Percentiles rank a stretch among this genome's conserved stretches.
These are phyloP conservation scores for Zootermopsis nevadensis DNA, from an alignment of 2,888 invertebrate species.

Conservation along the genomic window DNA sequence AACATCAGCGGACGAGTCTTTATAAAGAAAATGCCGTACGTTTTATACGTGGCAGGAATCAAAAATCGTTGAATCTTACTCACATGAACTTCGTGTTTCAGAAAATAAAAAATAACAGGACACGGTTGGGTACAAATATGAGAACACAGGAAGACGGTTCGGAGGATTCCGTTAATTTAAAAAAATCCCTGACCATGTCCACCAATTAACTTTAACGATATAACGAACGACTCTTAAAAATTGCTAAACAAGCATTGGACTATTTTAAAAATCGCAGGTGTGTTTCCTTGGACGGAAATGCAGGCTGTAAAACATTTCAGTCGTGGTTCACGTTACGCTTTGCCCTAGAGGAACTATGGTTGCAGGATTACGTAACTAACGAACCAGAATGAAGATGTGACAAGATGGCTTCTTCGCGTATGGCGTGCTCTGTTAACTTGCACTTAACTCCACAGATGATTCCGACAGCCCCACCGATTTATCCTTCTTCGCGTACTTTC, in stretches of 20 bases:
- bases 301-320: neutral
- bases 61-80: no score
- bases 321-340: constrained; percentile 9
- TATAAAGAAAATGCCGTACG: no score
- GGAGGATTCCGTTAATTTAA: neutral
- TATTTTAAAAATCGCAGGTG: constrained; percentile 24
- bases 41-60: no score
- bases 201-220: neutral
- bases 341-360: constrained; percentile 25
- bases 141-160: neutral
- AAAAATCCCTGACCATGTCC: neutral
- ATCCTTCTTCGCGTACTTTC: no score
- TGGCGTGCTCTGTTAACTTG: no score
- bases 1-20: no score
- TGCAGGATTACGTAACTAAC: neutral
- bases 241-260: neutral
- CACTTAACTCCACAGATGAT: no score
- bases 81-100: no score
- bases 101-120: no score
- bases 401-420: neutral
- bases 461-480: no score
- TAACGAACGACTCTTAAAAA: neutral
- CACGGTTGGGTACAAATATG: neutral
- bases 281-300: constrained; percentile 7
- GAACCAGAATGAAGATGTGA: neutral